Conservation (phyloP, 2,113 vertebrate genomes). For the Noturus placidus region DNA sequence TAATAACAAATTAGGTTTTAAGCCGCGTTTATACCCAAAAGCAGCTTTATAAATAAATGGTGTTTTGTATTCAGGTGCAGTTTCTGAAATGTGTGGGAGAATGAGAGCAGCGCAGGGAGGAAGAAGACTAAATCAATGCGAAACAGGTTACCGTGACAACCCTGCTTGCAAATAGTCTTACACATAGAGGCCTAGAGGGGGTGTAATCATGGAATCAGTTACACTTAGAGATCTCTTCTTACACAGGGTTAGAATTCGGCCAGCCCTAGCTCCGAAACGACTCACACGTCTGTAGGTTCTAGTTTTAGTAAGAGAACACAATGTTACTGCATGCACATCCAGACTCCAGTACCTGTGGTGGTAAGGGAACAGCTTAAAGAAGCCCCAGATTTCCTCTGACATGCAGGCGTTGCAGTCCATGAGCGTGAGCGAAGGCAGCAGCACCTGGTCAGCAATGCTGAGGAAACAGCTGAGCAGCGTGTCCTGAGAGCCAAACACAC, state of each 20-base stretch:
- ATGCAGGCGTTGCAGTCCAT: conserved; percentile 96
- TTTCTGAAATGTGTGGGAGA: conserved; percentile 6
- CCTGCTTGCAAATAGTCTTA: background rate
- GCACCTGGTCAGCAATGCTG: conserved; percentile 85
- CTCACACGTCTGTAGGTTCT: background rate
- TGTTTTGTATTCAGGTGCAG: background rate
- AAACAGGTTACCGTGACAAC: conserved; percentile 27
- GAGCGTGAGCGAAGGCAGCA: conserved; percentile 83
- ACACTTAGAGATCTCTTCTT: background rate
- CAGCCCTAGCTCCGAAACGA: background rate
- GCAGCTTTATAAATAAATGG: background rate
- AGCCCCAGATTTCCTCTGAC: conserved; percentile 93
- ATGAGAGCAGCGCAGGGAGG: background rate
- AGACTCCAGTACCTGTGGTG: conserved; percentile 77
- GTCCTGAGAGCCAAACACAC: conserved; percentile 69
- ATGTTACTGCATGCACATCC: background rate
- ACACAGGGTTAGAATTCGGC: background rate
- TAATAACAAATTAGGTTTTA: background rate
- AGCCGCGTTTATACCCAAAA: background rate
- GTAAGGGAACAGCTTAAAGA: conserved; percentile 93
- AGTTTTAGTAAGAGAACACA: background rate
- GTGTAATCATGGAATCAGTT: background rate
- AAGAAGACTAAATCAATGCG: background rate
- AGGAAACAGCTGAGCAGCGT: conserved; percentile 84
- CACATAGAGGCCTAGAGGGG: background rate